Conservation (phyloP, 2,888 invertebrate genomes). For the Chaitophorus viminalis region DNA sequence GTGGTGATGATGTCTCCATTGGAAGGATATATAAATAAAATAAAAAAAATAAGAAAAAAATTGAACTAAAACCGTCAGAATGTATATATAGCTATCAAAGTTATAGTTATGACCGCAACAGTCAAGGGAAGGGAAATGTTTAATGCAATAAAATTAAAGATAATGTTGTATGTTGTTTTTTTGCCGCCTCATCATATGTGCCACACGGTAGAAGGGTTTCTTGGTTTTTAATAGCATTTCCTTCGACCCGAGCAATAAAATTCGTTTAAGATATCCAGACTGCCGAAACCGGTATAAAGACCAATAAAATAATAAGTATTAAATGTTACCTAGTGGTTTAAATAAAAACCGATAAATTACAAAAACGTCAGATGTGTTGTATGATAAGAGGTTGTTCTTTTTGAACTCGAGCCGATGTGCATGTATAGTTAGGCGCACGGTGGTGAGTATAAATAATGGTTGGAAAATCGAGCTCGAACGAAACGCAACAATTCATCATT, state of each 20-base stretch:
- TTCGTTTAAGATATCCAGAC: constrained; percentile 29
- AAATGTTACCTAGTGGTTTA: constrained; percentile 55
- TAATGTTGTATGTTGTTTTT: constrained; percentile 51
- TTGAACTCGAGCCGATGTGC: constrained; percentile 33
- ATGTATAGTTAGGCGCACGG: not conserved
- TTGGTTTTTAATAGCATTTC: constrained; percentile 55
- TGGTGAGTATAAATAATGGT: not conserved
- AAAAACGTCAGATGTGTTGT: constrained; percentile 4
- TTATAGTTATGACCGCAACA: constrained; percentile 45
- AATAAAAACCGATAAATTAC: constrained; percentile 57
- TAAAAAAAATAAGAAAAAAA: constrained; percentile 29
- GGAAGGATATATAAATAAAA: constrained; percentile 28
- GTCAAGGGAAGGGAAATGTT: constrained; percentile 22
- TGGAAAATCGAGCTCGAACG: not conserved
- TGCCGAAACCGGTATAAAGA: constrained; percentile 58
- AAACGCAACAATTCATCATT: not conserved
- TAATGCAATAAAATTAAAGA: constrained; percentile 58
- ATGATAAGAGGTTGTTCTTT: constrained; percentile 35
- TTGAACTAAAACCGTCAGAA: constrained; percentile 59
- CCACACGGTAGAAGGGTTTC: constrained; percentile 35
- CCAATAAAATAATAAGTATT: constrained; percentile 59
- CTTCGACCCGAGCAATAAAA: constrained; percentile 45
- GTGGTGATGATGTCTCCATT: constrained; percentile 55
- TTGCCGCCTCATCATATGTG: constrained; percentile 28
- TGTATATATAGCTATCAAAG: constrained; percentile 50